These are phyloP conservation scores for Acanthiza pusilla DNA, from an alignment of 2,797 vertebrate genomes.

Conservation along the genomic window DNA sequence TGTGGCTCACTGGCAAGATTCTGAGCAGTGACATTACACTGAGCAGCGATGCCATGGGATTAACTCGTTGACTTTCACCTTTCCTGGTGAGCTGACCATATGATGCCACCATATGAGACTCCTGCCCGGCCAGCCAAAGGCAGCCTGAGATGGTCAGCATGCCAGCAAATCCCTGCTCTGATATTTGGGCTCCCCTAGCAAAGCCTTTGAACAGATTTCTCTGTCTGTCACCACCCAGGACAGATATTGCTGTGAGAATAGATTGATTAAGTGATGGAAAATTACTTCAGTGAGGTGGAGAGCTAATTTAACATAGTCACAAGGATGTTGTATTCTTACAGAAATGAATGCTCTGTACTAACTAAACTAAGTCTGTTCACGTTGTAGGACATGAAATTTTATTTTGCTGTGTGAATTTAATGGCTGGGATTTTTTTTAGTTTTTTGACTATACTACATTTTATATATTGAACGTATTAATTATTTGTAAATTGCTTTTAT, in stretches of 20 bases:
- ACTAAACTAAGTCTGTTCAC: background rate
- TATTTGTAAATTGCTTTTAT: background rate
- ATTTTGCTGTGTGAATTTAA: background rate
- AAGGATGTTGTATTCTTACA: background rate
- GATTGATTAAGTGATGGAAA: background rate
- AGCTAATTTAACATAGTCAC: background rate
- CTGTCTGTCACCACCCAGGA: background rate
- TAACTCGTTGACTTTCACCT: background rate
- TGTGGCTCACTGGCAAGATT: background rate
- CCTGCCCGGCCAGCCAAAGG: background rate
- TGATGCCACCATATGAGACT: background rate
- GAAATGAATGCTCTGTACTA: background rate
- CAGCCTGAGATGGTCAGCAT: background rate
- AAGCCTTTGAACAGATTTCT: background rate
- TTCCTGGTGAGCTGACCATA: background rate
- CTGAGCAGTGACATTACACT: background rate
- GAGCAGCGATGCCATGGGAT: background rate
- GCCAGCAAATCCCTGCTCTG: background rate
- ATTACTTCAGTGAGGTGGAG: background rate
- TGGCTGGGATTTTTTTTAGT: accelerated
- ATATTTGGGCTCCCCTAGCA: background rate
- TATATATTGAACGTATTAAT: background rate
- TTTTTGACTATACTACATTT: background rate
- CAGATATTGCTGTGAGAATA: background rate
- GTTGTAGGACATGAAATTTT: background rate